Conservation (phyloP, 2,888 invertebrate species). For the Pegoplata infirma region DNA sequence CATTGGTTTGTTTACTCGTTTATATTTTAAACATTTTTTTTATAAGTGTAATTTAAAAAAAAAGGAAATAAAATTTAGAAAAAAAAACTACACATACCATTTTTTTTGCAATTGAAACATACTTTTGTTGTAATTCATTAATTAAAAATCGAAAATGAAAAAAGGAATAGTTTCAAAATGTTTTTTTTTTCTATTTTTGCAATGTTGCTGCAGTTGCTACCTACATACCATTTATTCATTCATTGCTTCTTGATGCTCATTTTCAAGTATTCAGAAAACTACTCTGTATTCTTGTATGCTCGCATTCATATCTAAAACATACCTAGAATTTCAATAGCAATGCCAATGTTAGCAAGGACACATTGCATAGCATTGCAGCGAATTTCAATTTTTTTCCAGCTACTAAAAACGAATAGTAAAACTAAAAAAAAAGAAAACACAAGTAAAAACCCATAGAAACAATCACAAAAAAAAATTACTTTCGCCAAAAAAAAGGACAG, state of each 20-base stretch:
- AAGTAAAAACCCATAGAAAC: background rate
- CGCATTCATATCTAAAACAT: conserved; percentile 1
- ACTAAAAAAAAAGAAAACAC: background rate
- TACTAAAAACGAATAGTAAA: background rate
- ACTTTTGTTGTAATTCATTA: conserved; percentile 47
- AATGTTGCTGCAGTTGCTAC: background rate
- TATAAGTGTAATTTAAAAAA: background rate
- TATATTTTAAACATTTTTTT: too few species aligned
- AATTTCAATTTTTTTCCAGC: too few species aligned
- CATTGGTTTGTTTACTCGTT: too few species aligned
- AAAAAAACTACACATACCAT: background rate
- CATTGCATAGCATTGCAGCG: too few species aligned
- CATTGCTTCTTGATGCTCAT: conserved; percentile 40
- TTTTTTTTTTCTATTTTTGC: too few species aligned
- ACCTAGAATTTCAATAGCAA: conserved; percentile 55
- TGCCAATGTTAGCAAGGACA: conserved; percentile 48
- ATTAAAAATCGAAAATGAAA: conserved; percentile 59
- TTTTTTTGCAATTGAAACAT: background rate
- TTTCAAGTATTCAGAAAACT: conserved; percentile 47
- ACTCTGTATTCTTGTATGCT: background rate
- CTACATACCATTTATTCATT: background rate
- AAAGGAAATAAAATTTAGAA: background rate
- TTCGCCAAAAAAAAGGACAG: background rate
- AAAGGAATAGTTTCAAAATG: conserved; percentile 35
- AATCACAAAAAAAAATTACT: background rate